phyloP scores from a whole-genome alignment of 2,888 invertebrate genomes.

The Magallana nippona region DNA sequence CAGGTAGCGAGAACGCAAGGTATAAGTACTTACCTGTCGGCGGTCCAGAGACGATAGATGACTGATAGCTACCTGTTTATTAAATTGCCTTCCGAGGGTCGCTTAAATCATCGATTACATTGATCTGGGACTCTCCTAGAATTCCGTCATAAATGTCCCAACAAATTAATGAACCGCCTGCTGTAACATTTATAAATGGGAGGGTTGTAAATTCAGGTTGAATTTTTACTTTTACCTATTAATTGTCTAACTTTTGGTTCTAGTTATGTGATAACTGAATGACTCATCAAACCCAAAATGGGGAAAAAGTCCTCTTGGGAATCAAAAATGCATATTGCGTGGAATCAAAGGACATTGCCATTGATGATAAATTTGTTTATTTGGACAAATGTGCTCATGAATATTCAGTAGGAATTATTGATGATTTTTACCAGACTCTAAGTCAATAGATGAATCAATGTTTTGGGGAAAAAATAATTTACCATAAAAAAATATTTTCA shows the following conservation, averaged over 20 bases:
- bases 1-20: background rate
- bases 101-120: conserved; percentile 14
- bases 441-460: conserved; percentile 19
- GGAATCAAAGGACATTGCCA: background rate
- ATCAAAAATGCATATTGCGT: background rate
- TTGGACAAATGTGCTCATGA: background rate
- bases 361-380: conserved; percentile 8
- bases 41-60: background rate
- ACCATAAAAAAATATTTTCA: too few species aligned
- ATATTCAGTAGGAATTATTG: background rate
- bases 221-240: too few species aligned
- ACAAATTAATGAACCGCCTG: background rate
- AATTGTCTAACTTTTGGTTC: too few species aligned
- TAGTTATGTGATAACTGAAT: too few species aligned
- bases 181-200: background rate
- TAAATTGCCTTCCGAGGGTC: background rate
- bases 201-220: background rate
- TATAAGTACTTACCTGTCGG: background rate
- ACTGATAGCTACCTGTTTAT: conserved; percentile 5
- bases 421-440: background rate
- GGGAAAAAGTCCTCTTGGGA: background rate
- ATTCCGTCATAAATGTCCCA: background rate
- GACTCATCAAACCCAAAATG: background rate
- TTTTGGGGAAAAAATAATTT: too few species aligned
- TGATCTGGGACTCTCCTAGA: conserved; percentile 15